Evolutionary conservation across 2,888 invertebrate genomes (phyloP), one percentile per base, ranked within the genome.

Genomic region (Falcaria lacertinaria): DNA sequence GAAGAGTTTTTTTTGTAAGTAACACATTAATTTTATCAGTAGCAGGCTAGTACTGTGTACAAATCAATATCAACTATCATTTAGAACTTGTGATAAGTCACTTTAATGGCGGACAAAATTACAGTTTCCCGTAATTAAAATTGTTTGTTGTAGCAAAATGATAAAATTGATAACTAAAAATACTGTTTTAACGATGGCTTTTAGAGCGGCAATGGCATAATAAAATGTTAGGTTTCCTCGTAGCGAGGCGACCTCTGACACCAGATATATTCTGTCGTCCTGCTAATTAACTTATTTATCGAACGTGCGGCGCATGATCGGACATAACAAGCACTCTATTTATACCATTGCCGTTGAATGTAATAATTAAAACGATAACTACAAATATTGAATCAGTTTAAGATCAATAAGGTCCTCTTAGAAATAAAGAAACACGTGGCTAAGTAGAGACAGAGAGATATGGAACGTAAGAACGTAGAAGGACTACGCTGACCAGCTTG

Each of bases 81-180:
- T 68, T 64, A 66, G 64, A 59, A 63, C 48, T 44, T 54, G 52
- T 70, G 80, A 82, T 81, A 78, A 78, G 52, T 67, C 36, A 33
- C 40, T 59, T 80, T 78, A 75, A 74, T 72, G 62, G 57, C 48
- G 67, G 67, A 74, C 67, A 74, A 68, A 67, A 69, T 71, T 63
- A 57, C 58, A 52, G 71, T 80, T 84, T 82, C 80, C 81, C 74
- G 77, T 84, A 70, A 84, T 85, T 85, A 86, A 82, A 80, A 74
- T 49, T 71, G 74, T 78, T 78, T 74, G 68, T 69, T 65, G 56
- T 52, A 56, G 52, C 57, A 51, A 66, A 64, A 73, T 79, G 81
- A 82, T 83, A 84, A 80, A 72, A 68, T 43, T 64, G 73, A 80
- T 76, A 65, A 78, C 80, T 75, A 78, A 56, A 60, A 65, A 60